Percentiles rank a stretch among this genome's conserved stretches.
phyloP scores from a whole-genome alignment of 2,113 vertebrate species.

The Nerophis ophidion region DNA sequence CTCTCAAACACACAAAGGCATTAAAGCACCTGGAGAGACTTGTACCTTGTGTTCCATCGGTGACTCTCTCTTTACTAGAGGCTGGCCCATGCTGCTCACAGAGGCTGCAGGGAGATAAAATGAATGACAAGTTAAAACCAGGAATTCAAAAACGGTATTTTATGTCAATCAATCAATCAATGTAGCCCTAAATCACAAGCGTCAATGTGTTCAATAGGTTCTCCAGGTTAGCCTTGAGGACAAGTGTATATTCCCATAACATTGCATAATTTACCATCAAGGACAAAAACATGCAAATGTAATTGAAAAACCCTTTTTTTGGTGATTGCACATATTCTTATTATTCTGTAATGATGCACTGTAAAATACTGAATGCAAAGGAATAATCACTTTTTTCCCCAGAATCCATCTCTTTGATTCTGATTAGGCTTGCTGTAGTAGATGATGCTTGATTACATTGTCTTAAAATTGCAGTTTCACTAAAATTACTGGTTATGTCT shows the following conservation, averaged over 20 bases:
- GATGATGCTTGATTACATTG: background rate
- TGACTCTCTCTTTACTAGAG: slow-evolving; percentile 60
- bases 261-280: background rate
- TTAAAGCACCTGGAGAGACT: background rate
- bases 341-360: background rate
- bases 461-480: background rate
- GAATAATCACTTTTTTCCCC: slow-evolving; percentile 8
- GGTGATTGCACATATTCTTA: background rate
- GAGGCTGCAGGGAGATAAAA: slow-evolving; percentile 40
- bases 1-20: slow-evolving; percentile 6
- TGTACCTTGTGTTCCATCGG: slow-evolving; percentile 56
- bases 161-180: no score
- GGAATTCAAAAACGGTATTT: slow-evolving; percentile 15
- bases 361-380: background rate
- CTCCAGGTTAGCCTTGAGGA: slow-evolving; percentile 11
- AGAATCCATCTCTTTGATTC: slow-evolving; percentile 10
- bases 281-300: background rate
- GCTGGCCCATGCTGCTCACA: slow-evolving; percentile 68
- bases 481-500: background rate
- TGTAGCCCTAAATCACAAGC: no score
- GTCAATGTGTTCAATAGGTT: slow-evolving; percentile 1
- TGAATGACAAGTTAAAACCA: slow-evolving; percentile 13
- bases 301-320: background rate
- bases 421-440: background rate
- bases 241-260: background rate